Percentiles rank a stretch among this genome's conserved stretches.
Conservation (phyloP, 2,113 vertebrate genomes). For the Tiliqua scincoides region DNA sequence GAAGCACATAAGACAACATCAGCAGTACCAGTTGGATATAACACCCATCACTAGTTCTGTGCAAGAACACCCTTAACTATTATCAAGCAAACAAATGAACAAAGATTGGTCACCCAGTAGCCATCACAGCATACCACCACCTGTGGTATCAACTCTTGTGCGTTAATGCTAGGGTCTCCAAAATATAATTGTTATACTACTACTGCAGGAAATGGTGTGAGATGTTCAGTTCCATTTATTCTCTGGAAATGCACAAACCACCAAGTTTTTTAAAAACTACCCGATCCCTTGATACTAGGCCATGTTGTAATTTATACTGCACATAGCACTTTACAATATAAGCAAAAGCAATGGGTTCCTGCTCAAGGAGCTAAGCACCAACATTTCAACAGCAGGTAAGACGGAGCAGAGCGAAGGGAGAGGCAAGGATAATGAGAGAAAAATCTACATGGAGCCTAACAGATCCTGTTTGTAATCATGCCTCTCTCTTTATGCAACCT, state of each 20-base stretch:
- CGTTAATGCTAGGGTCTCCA: background rate
- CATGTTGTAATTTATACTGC: background rate
- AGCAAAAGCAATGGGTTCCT: background rate
- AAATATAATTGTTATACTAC: background rate
- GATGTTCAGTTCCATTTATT: background rate
- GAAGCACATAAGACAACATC: too few species aligned
- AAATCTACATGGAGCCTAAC: background rate
- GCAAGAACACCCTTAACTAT: too few species aligned
- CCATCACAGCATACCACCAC: background rate
- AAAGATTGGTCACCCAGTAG: background rate
- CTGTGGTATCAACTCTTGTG: background rate
- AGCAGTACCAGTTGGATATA: too few species aligned
- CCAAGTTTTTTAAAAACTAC: background rate
- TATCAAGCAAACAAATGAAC: background rate
- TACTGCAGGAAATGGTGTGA: background rate
- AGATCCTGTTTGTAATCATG: background rate
- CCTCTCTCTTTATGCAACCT: background rate
- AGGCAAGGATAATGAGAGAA: accelerated
- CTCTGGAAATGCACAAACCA: background rate
- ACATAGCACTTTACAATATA: background rate
- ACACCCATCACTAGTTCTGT: background rate
- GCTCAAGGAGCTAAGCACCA: background rate
- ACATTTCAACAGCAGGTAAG: background rate
- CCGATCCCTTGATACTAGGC: background rate
- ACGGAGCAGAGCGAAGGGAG: background rate